Evolutionary conservation across 2,888 invertebrate genomes (phyloP), one percentile per base, ranked within the genome.

Genomic region (Meliscaeva auricollis): DNA sequence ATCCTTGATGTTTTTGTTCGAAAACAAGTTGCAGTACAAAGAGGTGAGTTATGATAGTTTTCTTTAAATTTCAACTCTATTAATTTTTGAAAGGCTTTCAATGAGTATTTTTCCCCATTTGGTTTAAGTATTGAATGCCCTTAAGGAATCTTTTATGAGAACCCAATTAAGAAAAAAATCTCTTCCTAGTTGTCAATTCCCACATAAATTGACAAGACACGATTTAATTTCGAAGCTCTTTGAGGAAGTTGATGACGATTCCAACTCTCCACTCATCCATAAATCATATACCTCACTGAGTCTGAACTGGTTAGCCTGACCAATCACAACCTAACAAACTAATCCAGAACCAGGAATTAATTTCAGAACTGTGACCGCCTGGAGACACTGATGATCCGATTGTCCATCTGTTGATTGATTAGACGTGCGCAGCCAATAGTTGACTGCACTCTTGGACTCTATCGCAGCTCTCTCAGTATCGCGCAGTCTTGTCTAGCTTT

Each of bases 361-460:
- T 85, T 81, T 77, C 52, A 50, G 52, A 69, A 73, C 69, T 85
- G 81, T 85, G 76, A 81, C 72, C 81, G 85, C 85, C 81, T 44
- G 56, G 50, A 85, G 85, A 81, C 81, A 85, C 77, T 77, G 81
- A 85, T 85, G 85, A 81, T 85, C 85, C 76, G 81, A 85, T 85
- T 85, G 85, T 85, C 81, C 77, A 81, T 81, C 72, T 73, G 73
- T 73, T 85, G 85, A 85, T 85, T 80, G 85, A 81, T 85, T 85
- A 64, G 76, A 81, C 81, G 76, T 85, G 76, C 66, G 66, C 73
- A 77, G 44, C 56, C 72, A 81, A 68, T 69, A 52, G 50, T 69
- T 48, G 73, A 32, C 50, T 50, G 66, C 66, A 66, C 66, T 66
- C 64, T 13, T 26, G 2, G 26, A 26, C 2, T 3, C 26, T 20